phyloP scores from a whole-genome alignment of 1,140 invertebrate species.

The Plutomurus gul region DNA sequence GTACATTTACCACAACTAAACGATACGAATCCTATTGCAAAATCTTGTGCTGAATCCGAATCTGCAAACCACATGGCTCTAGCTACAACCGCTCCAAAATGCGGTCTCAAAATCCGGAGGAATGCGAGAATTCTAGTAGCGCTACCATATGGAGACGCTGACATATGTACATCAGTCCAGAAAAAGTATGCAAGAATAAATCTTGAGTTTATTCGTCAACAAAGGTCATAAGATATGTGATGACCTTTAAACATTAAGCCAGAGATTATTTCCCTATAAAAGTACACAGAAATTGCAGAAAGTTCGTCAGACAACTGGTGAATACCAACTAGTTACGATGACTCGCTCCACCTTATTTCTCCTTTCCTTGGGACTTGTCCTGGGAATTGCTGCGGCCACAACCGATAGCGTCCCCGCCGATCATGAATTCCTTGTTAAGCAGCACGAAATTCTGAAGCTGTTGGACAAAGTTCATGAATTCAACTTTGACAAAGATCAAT shows the following conservation, averaged over 20 bases:
- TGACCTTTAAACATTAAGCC: neutral
- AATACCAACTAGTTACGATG: conserved; percentile 12
- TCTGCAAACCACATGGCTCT: no score
- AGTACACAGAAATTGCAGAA: neutral
- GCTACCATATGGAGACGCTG: no score
- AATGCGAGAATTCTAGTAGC: no score
- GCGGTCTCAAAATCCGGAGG: no score
- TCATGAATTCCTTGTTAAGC: conserved; percentile 61
- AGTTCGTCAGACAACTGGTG: conserved; percentile 7
- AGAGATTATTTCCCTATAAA: neutral
- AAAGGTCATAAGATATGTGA: neutral
- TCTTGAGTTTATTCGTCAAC: no score
- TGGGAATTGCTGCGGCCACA: neutral
- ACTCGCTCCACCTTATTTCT: neutral
- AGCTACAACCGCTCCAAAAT: no score
- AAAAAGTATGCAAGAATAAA: no score
- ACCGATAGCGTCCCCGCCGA: conserved; percentile 5
- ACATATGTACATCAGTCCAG: no score
- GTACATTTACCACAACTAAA: no score
- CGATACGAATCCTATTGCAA: no score
- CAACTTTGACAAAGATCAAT: conserved; percentile 60
- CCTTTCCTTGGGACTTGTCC: conserved; percentile 11
- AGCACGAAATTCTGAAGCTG: conserved; percentile 67
- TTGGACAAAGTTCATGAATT: conserved; percentile 66
- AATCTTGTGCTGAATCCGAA: no score